Percentiles rank a stretch among this genome's conserved stretches.
Conservation (phyloP, 2,888 invertebrate genomes). For the Baronia brevicornis region DNA sequence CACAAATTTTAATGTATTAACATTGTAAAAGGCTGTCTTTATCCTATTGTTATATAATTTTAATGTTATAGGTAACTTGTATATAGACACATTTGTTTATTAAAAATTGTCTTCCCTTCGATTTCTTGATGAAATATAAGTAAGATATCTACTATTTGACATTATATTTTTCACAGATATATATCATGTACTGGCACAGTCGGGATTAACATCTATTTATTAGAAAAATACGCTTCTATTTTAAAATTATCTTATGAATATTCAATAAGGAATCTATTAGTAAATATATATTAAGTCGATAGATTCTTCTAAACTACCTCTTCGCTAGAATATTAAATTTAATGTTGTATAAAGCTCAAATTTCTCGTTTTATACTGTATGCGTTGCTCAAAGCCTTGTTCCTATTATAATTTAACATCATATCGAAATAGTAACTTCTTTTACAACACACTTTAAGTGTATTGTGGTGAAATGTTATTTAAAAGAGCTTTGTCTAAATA, state of each 20-base stretch:
- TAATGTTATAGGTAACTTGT: conserved; percentile 21
- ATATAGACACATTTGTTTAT: conserved; percentile 22
- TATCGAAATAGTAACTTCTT: too few relatives aligned
- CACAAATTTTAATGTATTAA: conserved; percentile 47
- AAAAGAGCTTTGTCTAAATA: too few relatives aligned
- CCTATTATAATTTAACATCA: conserved; percentile 4
- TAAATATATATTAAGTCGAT: conserved; percentile 33
- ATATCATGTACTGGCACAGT: background rate
- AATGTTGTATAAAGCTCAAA: conserved; percentile 11
- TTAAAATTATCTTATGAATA: conserved; percentile 60
- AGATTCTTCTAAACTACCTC: conserved; percentile 47
- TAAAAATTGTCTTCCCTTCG: conserved; percentile 30
- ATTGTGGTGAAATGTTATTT: too few relatives aligned
- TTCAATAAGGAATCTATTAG: conserved; percentile 36
- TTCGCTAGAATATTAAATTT: conserved; percentile 35
- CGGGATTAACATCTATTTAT: conserved; percentile 34
- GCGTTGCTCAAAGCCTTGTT: conserved; percentile 21
- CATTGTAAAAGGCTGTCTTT: conserved; percentile 44
- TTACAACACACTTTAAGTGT: too few relatives aligned
- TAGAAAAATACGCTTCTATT: conserved; percentile 44
- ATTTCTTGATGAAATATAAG: conserved; percentile 18
- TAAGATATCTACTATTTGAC: too few relatives aligned
- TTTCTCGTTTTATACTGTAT: conserved; percentile 27
- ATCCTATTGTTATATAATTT: conserved; percentile 20
- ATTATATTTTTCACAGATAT: too few relatives aligned